Conservation (phyloP, 2,888 invertebrate genomes). For the Parthenolecanium corni region DNA sequence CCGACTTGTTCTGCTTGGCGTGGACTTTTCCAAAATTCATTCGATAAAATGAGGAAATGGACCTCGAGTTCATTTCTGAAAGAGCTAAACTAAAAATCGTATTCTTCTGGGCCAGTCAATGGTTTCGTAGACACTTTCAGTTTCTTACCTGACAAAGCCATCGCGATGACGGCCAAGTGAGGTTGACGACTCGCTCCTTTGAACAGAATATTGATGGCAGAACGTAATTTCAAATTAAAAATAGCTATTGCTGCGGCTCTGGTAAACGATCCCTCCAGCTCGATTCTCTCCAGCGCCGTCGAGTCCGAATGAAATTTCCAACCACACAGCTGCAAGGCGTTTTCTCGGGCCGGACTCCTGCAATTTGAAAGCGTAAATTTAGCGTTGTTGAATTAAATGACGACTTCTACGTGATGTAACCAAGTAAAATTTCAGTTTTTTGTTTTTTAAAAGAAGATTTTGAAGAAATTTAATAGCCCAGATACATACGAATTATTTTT, state of each 20-base stretch:
- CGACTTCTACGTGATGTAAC: not conserved
- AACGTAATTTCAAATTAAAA: conserved; percentile 72
- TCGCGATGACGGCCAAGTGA: conserved; percentile 54
- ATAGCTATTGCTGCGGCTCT: conserved; percentile 84
- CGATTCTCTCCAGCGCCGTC: conserved; percentile 33
- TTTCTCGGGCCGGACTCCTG: conserved; percentile 62
- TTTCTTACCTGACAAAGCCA: conserved; percentile 56
- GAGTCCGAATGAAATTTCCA: conserved; percentile 73
- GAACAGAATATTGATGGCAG: conserved; percentile 75
- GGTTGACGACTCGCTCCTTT: conserved; percentile 49
- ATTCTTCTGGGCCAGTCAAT: too few species aligned
- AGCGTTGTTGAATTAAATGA: not conserved
- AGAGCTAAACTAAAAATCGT: too few species aligned
- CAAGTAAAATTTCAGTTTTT: too few species aligned
- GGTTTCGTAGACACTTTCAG: too few species aligned
- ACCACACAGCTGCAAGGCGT: conserved; percentile 74
- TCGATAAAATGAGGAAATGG: too few species aligned
- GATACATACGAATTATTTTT: too few species aligned
- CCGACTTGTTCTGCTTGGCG: too few species aligned
- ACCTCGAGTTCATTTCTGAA: too few species aligned
- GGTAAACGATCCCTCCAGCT: conserved; percentile 56
- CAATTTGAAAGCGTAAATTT: not conserved
- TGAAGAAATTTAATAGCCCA: too few species aligned
- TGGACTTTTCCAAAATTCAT: too few species aligned
- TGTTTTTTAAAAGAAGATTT: too few species aligned